Conservation (phyloP, 2,113 vertebrate species). For the Eulemur rufifrons region DNA sequence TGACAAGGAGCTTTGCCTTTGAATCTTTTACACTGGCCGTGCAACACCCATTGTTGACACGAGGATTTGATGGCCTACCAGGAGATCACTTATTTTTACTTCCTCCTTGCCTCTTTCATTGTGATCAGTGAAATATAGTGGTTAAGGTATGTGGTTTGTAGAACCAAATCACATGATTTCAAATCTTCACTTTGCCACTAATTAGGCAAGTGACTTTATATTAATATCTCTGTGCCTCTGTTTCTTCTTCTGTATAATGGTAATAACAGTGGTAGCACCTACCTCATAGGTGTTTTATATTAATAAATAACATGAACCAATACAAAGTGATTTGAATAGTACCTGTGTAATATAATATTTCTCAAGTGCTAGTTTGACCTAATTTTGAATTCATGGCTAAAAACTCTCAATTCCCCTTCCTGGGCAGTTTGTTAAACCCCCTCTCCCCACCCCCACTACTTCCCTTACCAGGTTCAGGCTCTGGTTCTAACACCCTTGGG, state of each 20-base stretch:
- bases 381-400: neutral
- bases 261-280: neutral
- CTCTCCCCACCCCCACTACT: rapidly evolving
- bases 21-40: neutral
- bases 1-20: neutral
- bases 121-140: neutral
- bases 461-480: neutral
- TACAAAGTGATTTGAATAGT: neutral
- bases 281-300: neutral
- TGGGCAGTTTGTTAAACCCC: neutral
- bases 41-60: neutral
- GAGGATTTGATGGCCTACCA: neutral
- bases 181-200: neutral
- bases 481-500: neutral
- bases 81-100: neutral
- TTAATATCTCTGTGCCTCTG: neutral
- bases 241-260: neutral
- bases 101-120: neutral
- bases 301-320: neutral
- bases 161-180: neutral
- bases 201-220: neutral
- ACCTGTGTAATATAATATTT: neutral
- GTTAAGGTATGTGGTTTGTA: neutral
- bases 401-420: neutral
- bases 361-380: neutral